These are phyloP conservation scores for Strigamia maritima DNA, from an alignment of 2,888 invertebrate species.

Conservation along the genomic window DNA sequence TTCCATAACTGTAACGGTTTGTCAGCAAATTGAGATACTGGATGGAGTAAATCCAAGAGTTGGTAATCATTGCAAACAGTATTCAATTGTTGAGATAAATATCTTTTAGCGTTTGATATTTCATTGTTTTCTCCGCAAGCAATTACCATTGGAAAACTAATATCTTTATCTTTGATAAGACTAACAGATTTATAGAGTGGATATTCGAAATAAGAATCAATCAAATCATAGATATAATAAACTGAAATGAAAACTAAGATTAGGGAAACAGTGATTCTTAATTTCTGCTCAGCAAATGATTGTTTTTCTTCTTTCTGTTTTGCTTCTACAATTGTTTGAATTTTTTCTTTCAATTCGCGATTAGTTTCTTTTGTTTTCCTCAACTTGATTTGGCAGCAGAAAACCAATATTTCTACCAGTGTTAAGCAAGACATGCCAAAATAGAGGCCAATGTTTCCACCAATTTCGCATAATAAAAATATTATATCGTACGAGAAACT, in stretches of 20 bases:
- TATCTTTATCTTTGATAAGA: background rate
- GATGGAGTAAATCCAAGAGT: background rate
- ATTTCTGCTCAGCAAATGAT: too few relatives aligned
- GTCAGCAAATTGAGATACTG: background rate
- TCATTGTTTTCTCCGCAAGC: background rate
- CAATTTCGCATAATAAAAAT: background rate
- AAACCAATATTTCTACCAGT: background rate
- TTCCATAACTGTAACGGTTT: background rate
- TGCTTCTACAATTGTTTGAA: too few relatives aligned
- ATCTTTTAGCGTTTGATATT: background rate
- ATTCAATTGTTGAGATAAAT: background rate
- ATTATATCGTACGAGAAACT: background rate
- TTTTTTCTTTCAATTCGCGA: too few relatives aligned
- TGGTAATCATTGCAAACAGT: background rate
- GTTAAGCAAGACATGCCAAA: background rate
- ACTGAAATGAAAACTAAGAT: background rate
- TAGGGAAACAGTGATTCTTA: background rate
- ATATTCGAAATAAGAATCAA: background rate
- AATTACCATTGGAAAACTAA: background rate
- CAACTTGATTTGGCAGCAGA: background rate
- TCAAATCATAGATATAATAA: background rate
- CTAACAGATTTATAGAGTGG: background rate
- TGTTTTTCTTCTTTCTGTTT: too few relatives aligned
- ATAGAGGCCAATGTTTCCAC: background rate
- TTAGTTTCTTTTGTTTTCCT: background rate